Conservation (phyloP, 2,797 vertebrate species). For the Centropyge bicolor region DNA sequence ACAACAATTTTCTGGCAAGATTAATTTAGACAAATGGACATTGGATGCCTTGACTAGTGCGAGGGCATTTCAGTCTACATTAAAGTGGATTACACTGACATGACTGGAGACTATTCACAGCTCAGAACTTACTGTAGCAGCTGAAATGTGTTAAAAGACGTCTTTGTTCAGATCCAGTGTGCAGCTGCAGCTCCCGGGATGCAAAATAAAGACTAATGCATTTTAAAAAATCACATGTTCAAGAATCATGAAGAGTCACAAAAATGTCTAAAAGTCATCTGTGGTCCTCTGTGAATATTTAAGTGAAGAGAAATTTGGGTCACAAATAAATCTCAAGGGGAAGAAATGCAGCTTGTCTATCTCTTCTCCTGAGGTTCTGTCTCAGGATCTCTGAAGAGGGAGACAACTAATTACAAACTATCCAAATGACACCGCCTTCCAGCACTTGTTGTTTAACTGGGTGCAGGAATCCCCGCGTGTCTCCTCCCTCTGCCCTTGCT, state of each 20-base stretch:
- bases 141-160: conserved; percentile 13
- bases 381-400: conserved; percentile 64
- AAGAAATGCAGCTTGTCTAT: conserved; percentile 24
- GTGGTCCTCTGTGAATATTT: conserved; percentile 1
- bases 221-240: conserved; percentile 47
- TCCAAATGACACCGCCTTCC: conserved; percentile 69
- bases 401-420: conserved; percentile 81
- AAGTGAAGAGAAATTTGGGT: neutral
- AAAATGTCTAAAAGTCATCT: neutral
- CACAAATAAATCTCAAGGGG: neutral
- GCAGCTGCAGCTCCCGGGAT: conserved; percentile 17
- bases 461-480: conserved; percentile 50
- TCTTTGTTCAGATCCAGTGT: conserved; percentile 23
- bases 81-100: neutral
- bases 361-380: conserved; percentile 39
- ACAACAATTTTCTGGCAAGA: neutral
- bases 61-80: neutral
- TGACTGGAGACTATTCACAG: neutral
- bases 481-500: conserved; percentile 66
- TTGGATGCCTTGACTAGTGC: neutral
- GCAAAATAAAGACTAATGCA: conserved; percentile 5
- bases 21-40: neutral
- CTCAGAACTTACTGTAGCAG: conserved; percentile 61
- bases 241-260: neutral
- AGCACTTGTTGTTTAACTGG: conserved; percentile 46